phyloP scores from a whole-genome alignment of 2,888 invertebrate genomes.

The Sthenelais limicola region DNA sequence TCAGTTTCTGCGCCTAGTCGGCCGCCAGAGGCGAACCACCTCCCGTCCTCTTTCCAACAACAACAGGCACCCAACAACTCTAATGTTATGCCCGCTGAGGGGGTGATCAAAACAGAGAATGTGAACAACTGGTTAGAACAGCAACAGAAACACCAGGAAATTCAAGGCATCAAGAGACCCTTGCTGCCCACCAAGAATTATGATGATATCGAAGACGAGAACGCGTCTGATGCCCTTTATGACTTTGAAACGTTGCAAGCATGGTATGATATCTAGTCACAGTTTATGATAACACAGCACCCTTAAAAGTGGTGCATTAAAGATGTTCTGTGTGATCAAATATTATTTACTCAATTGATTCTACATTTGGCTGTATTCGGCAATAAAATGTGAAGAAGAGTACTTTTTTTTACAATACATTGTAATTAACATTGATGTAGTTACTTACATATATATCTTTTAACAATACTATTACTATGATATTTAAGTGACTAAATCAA shows the following conservation, averaged over 20 bases:
- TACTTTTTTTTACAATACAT: no score
- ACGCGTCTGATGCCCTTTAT: conserved; percentile 77
- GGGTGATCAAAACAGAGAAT: conserved; percentile 35
- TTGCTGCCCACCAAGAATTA: conserved; percentile 81
- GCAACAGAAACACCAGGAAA: conserved; percentile 54
- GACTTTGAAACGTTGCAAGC: conserved; percentile 88
- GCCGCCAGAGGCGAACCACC: background rate
- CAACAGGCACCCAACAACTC: no score
- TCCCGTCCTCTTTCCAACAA: conserved; percentile 2
- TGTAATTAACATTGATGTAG: no score
- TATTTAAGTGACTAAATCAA: no score
- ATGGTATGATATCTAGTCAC: conserved; percentile 78
- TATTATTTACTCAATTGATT: no score
- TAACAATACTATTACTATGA: no score
- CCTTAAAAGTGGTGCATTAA: no score
- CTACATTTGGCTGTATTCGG: no score
- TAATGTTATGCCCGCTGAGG: background rate
- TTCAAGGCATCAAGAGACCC: conserved; percentile 78
- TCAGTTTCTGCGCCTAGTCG: background rate
- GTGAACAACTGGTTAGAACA: conserved; percentile 59
- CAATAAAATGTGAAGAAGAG: no score
- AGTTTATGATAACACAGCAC: no score
- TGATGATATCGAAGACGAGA: conserved; percentile 86
- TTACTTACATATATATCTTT: no score
- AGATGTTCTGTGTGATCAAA: no score